Conservation (phyloP, 2,888 invertebrate species). For the Papilio protenor region DNA sequence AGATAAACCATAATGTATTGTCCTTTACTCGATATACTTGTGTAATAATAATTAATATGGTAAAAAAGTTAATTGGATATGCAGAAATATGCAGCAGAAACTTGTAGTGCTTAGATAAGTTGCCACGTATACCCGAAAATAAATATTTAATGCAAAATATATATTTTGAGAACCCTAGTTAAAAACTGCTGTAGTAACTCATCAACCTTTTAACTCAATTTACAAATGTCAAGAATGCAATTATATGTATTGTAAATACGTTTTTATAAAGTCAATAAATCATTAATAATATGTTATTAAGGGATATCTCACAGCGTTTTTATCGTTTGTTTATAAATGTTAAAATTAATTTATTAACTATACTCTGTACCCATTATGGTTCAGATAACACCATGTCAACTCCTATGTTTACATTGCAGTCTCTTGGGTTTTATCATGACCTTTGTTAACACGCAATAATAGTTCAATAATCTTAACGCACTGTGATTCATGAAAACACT, state of each 20-base stretch:
- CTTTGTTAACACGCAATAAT: constrained; percentile 26
- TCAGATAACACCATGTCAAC: constrained; percentile 43
- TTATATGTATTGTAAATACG: constrained; percentile 22
- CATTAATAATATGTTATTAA: constrained; percentile 32
- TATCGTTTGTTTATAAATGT: constrained; percentile 39
- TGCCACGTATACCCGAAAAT: too few species aligned
- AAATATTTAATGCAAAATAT: not conserved
- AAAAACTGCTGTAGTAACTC: not conserved
- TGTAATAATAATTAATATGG: not conserved
- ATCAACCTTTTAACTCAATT: not conserved
- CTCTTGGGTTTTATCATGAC: constrained; percentile 40
- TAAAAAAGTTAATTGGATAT: not conserved
- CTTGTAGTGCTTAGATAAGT: not conserved
- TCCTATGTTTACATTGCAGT: constrained; percentile 25
- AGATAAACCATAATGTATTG: not conserved
- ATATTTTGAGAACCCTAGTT: not conserved
- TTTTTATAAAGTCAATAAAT: constrained; percentile 32
- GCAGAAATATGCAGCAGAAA: not conserved
- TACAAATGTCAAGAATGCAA: not conserved
- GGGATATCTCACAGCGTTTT: constrained; percentile 35
- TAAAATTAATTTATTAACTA: constrained; percentile 29
- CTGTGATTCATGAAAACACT: constrained; percentile 34
- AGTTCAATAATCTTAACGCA: constrained; percentile 26
- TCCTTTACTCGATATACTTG: not conserved
- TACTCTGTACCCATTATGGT: constrained; percentile 41